Evolutionary conservation across 1,140 invertebrate genomes (phyloP).

Genomic region (Varroa destructor): DNA sequence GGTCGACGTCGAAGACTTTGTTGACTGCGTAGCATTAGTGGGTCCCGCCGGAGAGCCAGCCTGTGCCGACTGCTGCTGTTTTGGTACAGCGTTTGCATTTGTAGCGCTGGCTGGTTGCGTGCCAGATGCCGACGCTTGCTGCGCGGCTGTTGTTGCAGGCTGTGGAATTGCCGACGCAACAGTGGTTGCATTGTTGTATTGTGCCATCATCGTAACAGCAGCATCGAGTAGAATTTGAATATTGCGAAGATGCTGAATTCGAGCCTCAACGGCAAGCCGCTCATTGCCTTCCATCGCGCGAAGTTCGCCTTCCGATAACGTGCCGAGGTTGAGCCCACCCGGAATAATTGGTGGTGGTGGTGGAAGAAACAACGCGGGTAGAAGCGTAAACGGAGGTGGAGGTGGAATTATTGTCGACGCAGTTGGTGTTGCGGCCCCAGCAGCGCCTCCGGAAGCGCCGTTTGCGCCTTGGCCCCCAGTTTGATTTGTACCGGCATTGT

Average conservation of each 20-base stretch:
- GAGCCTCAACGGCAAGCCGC: conserved; percentile 69
- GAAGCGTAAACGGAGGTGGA: conserved; percentile 35
- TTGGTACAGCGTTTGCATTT: not conserved
- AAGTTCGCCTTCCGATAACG: conserved; percentile 67
- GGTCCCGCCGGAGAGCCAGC: not conserved
- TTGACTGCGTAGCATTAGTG: not conserved
- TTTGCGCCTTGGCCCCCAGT: conserved; percentile 25
- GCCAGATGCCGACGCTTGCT: not conserved
- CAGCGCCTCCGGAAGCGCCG: conserved; percentile 27
- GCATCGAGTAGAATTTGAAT: conserved; percentile 75
- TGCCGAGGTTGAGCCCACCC: conserved; percentile 49
- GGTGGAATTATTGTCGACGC: conserved; percentile 21
- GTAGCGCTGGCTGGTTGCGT: not conserved
- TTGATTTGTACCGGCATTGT: too few relatives aligned
- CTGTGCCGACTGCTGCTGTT: not conserved
- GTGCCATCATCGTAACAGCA: conserved; percentile 71
- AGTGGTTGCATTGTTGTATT: conserved; percentile 51
- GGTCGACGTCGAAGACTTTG: conserved; percentile 1
- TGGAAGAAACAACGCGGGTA: conserved; percentile 35
- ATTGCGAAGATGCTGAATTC: conserved; percentile 68
- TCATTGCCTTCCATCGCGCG: conserved; percentile 71
- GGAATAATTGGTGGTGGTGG: conserved; percentile 49
- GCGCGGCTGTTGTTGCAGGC: not conserved
- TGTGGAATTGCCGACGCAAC: not conserved
- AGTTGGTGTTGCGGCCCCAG: not conserved